Conservation (phyloP, 2,888 invertebrate genomes). For the Xanthia icteritia region DNA sequence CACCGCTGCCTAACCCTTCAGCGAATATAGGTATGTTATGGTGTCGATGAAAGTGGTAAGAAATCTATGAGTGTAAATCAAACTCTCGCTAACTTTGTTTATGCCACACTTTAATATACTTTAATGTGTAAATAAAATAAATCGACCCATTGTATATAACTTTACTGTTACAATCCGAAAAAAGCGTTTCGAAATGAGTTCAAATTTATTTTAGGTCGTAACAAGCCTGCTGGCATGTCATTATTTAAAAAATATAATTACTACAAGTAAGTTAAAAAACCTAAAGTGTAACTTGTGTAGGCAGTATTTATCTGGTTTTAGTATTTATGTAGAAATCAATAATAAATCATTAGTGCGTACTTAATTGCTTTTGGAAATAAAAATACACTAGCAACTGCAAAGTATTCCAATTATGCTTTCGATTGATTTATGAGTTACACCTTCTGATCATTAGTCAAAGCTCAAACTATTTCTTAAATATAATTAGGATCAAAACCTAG, state of each 20-base stretch:
- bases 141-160: conserved; percentile 9
- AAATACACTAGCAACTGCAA: not conserved
- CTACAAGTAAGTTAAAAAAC: conserved; percentile 38
- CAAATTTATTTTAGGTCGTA: conserved; percentile 46
- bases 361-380: conserved; percentile 4
- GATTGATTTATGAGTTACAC: not conserved
- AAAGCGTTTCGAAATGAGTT: conserved; percentile 51
- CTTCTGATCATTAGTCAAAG: conserved; percentile 8
- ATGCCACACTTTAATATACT: not conserved
- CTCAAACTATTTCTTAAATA: not conserved
- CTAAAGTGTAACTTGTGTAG: conserved; percentile 19
- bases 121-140: conserved; percentile 22
- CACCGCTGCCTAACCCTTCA: not conserved
- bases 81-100: not conserved
- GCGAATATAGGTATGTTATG: too few species aligned
- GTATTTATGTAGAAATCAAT: conserved; percentile 19
- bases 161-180: conserved; percentile 21
- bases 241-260: conserved; percentile 42
- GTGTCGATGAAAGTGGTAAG: not conserved
- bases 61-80: not conserved
- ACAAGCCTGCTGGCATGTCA: conserved; percentile 41
- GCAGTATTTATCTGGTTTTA: conserved; percentile 17
- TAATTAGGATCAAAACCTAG: not conserved
- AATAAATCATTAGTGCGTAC: not conserved
- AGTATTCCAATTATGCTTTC: not conserved